Evolutionary conservation across 2,888 invertebrate genomes (phyloP).

Genomic region (Lasioglossum pauxillum): DNA sequence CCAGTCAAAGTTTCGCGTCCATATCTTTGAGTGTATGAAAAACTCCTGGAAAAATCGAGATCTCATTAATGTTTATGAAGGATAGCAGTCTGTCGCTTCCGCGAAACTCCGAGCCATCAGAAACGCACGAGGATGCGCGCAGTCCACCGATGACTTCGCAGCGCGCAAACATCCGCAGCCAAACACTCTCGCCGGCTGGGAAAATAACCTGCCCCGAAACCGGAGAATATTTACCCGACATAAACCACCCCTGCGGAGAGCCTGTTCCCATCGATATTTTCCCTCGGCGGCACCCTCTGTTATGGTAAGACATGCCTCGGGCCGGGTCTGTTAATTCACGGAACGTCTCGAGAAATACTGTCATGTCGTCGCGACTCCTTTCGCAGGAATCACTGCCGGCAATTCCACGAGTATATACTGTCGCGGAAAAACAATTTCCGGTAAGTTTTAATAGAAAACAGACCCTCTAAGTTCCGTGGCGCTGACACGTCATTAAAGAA

Average conservation of each 20-base stretch:
- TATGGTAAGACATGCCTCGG: slow-evolving; percentile 1
- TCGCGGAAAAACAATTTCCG: slow-evolving; percentile 40
- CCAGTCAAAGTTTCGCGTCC: too few species aligned
- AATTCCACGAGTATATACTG: not conserved
- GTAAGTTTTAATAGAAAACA: slow-evolving; percentile 58
- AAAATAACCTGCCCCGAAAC: not conserved
- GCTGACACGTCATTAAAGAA: slow-evolving; percentile 63
- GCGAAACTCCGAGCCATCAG: not conserved
- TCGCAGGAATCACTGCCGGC: slow-evolving; percentile 9
- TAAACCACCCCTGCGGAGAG: not conserved
- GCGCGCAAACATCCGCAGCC: not conserved
- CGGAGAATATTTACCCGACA: not conserved
- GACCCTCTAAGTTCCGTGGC: slow-evolving; percentile 30
- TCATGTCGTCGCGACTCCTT: slow-evolving; percentile 1
- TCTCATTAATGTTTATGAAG: not conserved
- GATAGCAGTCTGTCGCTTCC: not conserved
- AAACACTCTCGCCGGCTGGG: not conserved
- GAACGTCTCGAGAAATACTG: not conserved
- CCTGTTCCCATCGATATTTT: not conserved
- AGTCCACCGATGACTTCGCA: not conserved
- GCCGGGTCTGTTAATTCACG: not conserved
- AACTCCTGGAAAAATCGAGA: not conserved
- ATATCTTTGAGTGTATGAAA: too few species aligned
- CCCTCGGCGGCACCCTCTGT: not conserved
- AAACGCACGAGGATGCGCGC: not conserved